Percentiles rank a stretch among this genome's conserved stretches.
Evolutionary conservation across 37 sponge, comb jelly and placozoan species (phyloP).

Genomic region (Chondrilla cf. caribensis): DNA sequence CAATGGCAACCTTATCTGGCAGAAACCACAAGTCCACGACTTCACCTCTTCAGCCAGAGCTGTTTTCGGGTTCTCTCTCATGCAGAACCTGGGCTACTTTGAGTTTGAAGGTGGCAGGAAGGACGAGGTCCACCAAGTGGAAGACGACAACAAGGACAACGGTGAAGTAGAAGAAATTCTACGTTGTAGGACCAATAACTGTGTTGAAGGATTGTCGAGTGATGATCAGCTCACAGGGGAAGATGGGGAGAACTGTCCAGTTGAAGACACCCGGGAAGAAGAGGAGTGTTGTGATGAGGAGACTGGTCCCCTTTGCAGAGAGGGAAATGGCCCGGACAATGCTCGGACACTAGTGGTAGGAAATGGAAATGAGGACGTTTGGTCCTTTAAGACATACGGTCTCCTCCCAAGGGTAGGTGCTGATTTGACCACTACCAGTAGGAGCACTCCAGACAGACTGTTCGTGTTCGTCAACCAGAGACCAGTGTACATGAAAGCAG

Average conservation of each 20-base stretch:
- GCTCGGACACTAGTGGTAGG: not conserved
- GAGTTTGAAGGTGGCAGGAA: not conserved
- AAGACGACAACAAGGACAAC: not conserved
- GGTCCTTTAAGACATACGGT: slow-evolving; percentile 24
- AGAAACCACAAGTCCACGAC: slow-evolving; percentile 44
- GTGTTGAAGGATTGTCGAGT: too few relatives aligned
- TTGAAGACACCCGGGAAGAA: not conserved
- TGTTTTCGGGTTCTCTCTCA: slow-evolving; percentile 40
- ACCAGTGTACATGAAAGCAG: slow-evolving; percentile 41
- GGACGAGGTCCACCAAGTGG: not conserved
- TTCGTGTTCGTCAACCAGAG: slow-evolving; percentile 57
- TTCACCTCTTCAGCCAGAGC: slow-evolving; percentile 27
- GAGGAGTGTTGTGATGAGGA: not conserved
- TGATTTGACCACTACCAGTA: slow-evolving; percentile 5
- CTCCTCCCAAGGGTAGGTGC: slow-evolving; percentile 32
- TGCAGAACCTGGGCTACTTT: slow-evolving; percentile 30
- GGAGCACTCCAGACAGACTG: slow-evolving; percentile 39
- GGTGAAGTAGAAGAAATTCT: too few relatives aligned
- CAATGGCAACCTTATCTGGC: slow-evolving; percentile 65
- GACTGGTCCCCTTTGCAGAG: too few relatives aligned
- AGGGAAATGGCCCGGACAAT: too few relatives aligned
- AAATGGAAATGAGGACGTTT: not conserved
- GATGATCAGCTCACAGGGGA: not conserved
- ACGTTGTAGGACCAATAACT: too few relatives aligned
- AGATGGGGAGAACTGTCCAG: not conserved